Conservation (phyloP, 2,797 vertebrate species). For the Hippoglossus hippoglossus region DNA sequence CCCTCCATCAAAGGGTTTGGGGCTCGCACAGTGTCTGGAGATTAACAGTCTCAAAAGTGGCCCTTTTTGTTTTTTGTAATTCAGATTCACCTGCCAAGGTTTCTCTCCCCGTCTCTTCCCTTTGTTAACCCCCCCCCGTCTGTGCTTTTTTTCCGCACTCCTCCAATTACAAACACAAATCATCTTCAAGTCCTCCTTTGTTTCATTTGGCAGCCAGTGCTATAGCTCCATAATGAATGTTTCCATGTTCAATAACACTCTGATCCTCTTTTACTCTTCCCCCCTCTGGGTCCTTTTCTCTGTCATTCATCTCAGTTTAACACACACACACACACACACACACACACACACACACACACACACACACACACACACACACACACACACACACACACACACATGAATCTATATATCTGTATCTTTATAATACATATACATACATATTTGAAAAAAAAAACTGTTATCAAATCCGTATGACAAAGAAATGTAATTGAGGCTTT, state of each 20-base stretch:
- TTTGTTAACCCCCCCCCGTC: conserved; percentile 14
- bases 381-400: conserved; percentile 26
- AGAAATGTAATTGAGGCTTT: too few relatives aligned
- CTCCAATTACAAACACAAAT: conserved; percentile 69
- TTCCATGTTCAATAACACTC: conserved; percentile 62
- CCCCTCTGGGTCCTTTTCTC: background rate
- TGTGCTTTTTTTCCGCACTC: conserved; percentile 27
- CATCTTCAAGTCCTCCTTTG: conserved; percentile 49
- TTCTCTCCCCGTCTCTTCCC: conserved; percentile 29
- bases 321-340: conserved; percentile 36
- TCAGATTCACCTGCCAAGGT: conserved; percentile 66
- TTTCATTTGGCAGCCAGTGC: conserved; percentile 65
- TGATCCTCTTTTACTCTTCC: conserved; percentile 13
- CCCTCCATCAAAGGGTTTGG: conserved; percentile 33
- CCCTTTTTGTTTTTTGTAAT: conserved; percentile 38
- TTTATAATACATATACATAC: too few relatives aligned
- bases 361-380: conserved; percentile 39
- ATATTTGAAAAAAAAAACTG: too few relatives aligned
- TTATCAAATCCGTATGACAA: too few relatives aligned
- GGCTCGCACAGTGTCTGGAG: conserved; percentile 40
- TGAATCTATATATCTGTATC: background rate
- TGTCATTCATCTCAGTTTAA: background rate
- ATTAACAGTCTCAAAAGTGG: conserved; percentile 59
- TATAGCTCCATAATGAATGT: conserved; percentile 69
- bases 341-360: conserved; percentile 23